Evolutionary conservation across 2,888 invertebrate genomes (phyloP), one percentile per base, ranked within the genome.

Genomic region (Flexamia atlantica): DNA sequence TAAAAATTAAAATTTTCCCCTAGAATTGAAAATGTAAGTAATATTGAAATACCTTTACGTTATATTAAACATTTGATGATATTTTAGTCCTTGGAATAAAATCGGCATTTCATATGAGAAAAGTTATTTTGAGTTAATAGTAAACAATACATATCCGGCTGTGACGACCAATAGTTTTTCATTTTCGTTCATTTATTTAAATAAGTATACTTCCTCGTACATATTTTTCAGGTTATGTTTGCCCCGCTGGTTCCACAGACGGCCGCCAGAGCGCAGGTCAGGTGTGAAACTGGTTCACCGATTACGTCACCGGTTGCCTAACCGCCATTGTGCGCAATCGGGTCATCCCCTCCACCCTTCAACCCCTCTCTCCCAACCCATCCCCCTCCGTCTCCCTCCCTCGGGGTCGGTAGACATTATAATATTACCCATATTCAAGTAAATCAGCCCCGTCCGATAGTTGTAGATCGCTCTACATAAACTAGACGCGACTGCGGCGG

Each of bases 391-490:
- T 10, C 36, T 5, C 68, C n/a, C 17, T 17, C 68, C 25, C 7
- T 20, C 72, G 12, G 17, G 10, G 40, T 28, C 42, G 9, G 25
- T 2, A 42, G 28, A 76, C 76, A 76, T 76, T 76, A 76, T 76
- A 76, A 76, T 76, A 46, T 76, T 46, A 46, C 28, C 46, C 76
- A 76, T 76, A 76, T 76, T 76, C 76, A 50, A 76, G 50, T 76
- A 28, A 76, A 76, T 76, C 76, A 76, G 46, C 20, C n/a, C n/a
- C 46, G 42, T 46, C 40, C 50, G 50, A 28, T 40, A 76, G n/a
- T 76, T 7, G 40, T 20, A 64, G 64, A 64, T 64, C 30, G 64
- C 28, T 64, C 64, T 14, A 64, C 64, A 64, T 64, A 64, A 64
- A 64, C 64, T 30, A 30, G 64, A 64, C 25, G 64, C 9, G 64